phyloP scores from a whole-genome alignment of 1,140 invertebrate species.

The Planococcus citri region DNA sequence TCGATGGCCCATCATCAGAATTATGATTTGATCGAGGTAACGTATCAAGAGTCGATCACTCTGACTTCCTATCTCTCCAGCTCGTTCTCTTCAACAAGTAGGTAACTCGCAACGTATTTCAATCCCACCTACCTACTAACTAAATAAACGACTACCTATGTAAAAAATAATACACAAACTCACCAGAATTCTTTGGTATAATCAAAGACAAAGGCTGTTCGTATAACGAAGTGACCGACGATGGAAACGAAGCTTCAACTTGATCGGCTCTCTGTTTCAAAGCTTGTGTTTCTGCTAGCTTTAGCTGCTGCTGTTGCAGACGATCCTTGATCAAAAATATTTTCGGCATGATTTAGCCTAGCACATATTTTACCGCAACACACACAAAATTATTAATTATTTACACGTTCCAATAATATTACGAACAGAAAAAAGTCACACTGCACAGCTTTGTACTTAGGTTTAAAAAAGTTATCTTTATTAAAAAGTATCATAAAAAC shows the following conservation, averaged over 20 bases:
- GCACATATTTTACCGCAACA: constrained; percentile 16
- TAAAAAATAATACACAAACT: no score
- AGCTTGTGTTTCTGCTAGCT: constrained; percentile 46
- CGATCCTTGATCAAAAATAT: constrained; percentile 79
- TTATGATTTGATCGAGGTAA: no score
- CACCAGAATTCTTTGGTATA: neutral
- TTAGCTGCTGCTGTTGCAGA: constrained; percentile 73
- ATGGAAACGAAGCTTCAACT: neutral
- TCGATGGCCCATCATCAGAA: no score
- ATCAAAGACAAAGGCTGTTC: constrained; percentile 30
- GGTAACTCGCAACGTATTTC: no score
- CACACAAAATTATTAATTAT: constrained; percentile 6
- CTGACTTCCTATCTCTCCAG: no score
- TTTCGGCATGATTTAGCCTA: constrained; percentile 55
- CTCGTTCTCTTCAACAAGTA: no score
- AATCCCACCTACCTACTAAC: no score
- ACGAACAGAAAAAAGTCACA: constrained; percentile 23
- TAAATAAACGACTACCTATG: no score
- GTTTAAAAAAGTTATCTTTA: neutral
- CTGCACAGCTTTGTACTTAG: constrained; percentile 19
- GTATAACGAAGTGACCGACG: neutral
- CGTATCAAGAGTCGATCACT: no score
- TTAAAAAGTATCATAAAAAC: no score
- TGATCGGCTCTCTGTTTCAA: constrained; percentile 40
- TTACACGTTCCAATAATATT: constrained; percentile 12